Evolutionary conservation across 2,888 invertebrate genomes (phyloP), one percentile per base, ranked within the genome.

Genomic region (Chorisops tibialis): DNA sequence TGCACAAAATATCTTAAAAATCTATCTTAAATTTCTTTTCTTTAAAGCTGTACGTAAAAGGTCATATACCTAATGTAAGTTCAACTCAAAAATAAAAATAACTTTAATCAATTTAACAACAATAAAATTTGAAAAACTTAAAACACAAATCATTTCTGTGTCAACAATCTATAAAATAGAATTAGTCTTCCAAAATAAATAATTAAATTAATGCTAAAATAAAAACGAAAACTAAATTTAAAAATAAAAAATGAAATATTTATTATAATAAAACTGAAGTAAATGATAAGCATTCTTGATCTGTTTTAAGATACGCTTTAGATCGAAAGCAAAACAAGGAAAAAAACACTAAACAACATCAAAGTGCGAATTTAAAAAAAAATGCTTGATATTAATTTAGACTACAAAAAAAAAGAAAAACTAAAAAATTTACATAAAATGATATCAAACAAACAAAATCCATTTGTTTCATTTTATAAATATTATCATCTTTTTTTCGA

Each of bases 161-260:
- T 54, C 39, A 41, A 52, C 39, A 41, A 54, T 54, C 39, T 41
- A 54, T 54, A 21, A 14, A 54, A 54, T 41, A 54, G 52, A 54
- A 39, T 41, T 54, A 54, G 52, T 54, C 52, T 54, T 54, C 52
- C 52, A 54, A 19, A 19, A 39, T 39, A 37, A 54, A 41, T 54
- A 22, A 30, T 30, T 30, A 54, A 39, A 22, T 12, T 41, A 39
- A 41, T 39, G 39, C 39, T n/a, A 22, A 37, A 11, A 5, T 11
- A 12, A 38, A 11, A n/a, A 35, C 14, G 35, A 37, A 38, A 2
- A 12, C 38, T 19, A 14, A 9, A 12, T 7, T 7, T 22, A 11
- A 21, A 45, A 45, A 16, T 45, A 45, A 16, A 45, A 9, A 2
- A 45, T 18, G 4, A 24, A 49, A 49, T 35, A 38, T n/a, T 16